Percentiles rank a stretch among this genome's conserved stretches.
Evolutionary conservation across 2,113 vertebrate species (phyloP).

Genomic region (Tupaia tana): DNA sequence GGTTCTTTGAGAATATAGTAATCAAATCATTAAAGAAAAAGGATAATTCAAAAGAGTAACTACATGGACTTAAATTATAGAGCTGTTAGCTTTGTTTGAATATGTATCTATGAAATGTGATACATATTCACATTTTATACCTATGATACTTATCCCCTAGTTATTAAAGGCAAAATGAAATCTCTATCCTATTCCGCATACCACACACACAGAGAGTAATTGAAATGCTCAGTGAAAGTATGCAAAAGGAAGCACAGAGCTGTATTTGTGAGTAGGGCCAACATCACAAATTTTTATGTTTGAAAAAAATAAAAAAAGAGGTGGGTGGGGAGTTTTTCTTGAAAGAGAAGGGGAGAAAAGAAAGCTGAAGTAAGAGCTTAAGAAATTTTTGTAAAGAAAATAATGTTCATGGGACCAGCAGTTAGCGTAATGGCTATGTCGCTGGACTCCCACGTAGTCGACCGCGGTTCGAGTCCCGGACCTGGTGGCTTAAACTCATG

Average conservation of each 20-base stretch:
- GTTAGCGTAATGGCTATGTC: no score
- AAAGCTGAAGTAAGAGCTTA: background rate
- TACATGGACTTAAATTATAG: background rate
- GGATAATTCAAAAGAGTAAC: constrained; percentile 21
- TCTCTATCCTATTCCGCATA: background rate
- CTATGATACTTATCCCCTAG: background rate
- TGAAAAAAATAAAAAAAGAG: background rate
- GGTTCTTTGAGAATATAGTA: background rate
- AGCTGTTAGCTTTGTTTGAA: constrained; percentile 30
- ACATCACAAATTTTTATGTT: background rate
- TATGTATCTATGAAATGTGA: background rate
- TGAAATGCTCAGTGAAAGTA: constrained; percentile 15
- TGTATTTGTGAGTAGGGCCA: background rate
- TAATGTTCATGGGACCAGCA: background rate
- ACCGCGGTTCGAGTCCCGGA: no score
- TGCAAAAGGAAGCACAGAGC: background rate
- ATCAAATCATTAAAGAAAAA: constrained; percentile 46
- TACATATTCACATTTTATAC: background rate
- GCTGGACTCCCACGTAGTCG: no score
- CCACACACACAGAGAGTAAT: background rate
- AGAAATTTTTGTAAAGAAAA: background rate
- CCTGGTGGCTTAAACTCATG: no score
- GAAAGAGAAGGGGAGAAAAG: background rate
- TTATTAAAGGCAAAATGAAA: constrained; percentile 37
- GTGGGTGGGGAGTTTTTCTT: background rate